Percentiles rank a stretch among this genome's conserved stretches.
phyloP scores from a whole-genome alignment of 2,113 vertebrate genomes.

The Atractosteus spatula region DNA sequence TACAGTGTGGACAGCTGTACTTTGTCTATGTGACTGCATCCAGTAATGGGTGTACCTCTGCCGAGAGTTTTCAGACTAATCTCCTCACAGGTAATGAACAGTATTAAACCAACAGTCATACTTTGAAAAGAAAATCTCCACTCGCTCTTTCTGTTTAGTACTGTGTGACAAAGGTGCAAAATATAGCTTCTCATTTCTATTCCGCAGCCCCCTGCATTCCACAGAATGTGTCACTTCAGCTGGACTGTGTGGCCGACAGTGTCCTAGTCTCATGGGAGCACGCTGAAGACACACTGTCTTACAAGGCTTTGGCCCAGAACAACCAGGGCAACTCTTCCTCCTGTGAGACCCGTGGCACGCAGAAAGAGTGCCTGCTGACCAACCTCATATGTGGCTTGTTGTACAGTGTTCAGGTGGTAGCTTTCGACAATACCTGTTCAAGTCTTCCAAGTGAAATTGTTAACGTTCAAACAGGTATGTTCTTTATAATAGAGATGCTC shows the following conservation, averaged over 20 bases:
- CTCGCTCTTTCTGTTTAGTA: too few relatives aligned
- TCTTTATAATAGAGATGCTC: too few relatives aligned
- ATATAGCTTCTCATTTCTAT: neutral
- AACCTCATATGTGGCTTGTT: slow-evolving; percentile 53
- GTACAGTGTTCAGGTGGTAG: slow-evolving; percentile 57
- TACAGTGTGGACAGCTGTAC: slow-evolving; percentile 20
- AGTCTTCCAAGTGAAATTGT: slow-evolving; percentile 52
- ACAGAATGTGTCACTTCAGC: slow-evolving; percentile 35
- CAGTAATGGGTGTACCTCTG: neutral
- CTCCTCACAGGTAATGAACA: neutral
- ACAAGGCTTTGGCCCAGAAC: slow-evolving; percentile 40
- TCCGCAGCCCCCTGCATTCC: slow-evolving; percentile 66
- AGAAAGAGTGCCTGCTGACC: slow-evolving; percentile 22
- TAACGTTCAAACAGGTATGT: slow-evolving; percentile 57
- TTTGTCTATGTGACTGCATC: slow-evolving; percentile 10
- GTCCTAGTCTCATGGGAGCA: slow-evolving; percentile 56
- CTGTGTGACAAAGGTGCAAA: too few relatives aligned
- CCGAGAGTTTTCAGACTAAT: neutral
- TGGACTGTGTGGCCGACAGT: slow-evolving; percentile 52
- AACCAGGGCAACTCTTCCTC: neutral
- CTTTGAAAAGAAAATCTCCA: too few relatives aligned
- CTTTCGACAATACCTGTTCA: slow-evolving; percentile 53
- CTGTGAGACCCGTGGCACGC: slow-evolving; percentile 48
- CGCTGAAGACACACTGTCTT: slow-evolving; percentile 53
- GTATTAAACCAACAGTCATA: too few relatives aligned